Base-by-base conservation (phyloP, 1,140 invertebrate genomes). In the Heliconius congener region DNA sequence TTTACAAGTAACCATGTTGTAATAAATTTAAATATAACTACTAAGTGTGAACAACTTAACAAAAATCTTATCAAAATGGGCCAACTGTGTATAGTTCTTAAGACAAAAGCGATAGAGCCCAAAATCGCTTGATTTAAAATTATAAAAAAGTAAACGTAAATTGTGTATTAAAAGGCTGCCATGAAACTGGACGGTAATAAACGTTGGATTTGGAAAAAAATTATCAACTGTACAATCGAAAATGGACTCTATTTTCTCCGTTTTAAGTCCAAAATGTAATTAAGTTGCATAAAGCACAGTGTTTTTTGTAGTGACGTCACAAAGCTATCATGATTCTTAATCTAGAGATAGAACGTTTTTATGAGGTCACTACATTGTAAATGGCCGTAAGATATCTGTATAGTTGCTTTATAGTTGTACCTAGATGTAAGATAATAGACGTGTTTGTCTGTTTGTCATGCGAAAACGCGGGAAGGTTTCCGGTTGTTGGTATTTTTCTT, bases 181-280 rank as follows among this genome's bases (percentile, higher is more conserved):
- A 86, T 88, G 85, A 88, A 89, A 86, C 83, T 85, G 85, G 84
- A 84, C 86, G 80, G 84, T 82, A 87, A 87, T 90, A 90, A 90
- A 88, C 81, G 81, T 84, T 83, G 80, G 79, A 84, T 83, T 83
- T 74, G 80, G 75, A 83, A 83, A 85, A 86, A 83, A 81, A 80
- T 72, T 73, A 77, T 16, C 73, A 71, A 52, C 16, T 73, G 13
- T 55, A 30, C 50, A 71, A 77, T 23, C 50, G 5, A 52, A 52
- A 52, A 8, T 52, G 18, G 0, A 52, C 50, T 52, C 50, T 52
- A 52, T 52, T 52, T 8, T 16, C 0, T 52, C 16, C 0, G 0
- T 0, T 0, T 19, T 18, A 52, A 52, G 50, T 52, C 30, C 42
- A 81, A 80, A 76, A 70, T 81, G 3, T 19, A 52, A 52, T 52